These are phyloP conservation scores for Geopemphigus sp. DNA, from an alignment of 1,140 invertebrate genomes.

Conservation along the genomic window DNA sequence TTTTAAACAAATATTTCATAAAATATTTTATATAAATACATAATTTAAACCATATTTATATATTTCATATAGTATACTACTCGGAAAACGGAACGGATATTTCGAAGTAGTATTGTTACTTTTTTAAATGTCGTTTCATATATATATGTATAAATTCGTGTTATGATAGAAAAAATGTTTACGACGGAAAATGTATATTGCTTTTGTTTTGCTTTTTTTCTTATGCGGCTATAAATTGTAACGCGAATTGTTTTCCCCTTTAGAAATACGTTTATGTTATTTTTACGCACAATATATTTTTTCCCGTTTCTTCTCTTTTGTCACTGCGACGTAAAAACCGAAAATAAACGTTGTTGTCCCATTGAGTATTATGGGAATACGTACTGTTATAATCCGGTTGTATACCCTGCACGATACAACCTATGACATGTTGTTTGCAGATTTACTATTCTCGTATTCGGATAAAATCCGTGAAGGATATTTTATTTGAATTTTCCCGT, in stretches of 20 bases:
- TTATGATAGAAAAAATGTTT: neutral
- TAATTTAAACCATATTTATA: too few species aligned
- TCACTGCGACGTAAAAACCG: too few species aligned
- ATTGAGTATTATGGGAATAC: neutral
- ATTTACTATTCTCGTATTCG: neutral
- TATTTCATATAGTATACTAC: too few species aligned
- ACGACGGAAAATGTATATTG: neutral
- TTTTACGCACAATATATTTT: conserved; percentile 4
- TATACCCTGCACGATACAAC: neutral
- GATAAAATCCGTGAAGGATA: too few species aligned
- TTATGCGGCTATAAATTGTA: neutral
- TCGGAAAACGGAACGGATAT: neutral
- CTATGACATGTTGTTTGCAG: neutral
- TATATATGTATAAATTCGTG: too few species aligned
- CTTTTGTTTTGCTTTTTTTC: neutral
- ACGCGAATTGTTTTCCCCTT: neutral
- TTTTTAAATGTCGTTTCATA: neutral
- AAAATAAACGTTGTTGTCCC: conserved; percentile 7
- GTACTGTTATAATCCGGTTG: neutral
- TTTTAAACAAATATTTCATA: too few species aligned
- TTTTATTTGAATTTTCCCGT: too few species aligned
- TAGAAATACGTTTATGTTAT: neutral
- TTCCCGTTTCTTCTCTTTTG: too few species aligned
- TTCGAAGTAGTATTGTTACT: neutral
- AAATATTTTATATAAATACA: too few species aligned